Conservation (phyloP, 1,140 invertebrate species). For the Acromyrmex charruanus region DNA sequence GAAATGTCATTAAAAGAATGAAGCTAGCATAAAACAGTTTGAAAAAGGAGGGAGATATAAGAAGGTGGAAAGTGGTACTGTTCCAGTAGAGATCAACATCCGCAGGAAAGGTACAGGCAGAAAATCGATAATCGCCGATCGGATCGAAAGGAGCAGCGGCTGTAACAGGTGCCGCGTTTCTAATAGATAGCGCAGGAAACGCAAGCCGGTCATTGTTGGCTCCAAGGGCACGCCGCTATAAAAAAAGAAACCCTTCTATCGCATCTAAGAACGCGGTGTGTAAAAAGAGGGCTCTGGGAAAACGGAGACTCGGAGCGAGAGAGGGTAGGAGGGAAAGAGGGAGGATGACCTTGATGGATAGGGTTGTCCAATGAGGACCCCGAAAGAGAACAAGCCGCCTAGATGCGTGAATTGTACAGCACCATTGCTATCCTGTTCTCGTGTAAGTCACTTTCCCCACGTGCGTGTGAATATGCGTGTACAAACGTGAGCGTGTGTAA, state of each 20-base stretch:
- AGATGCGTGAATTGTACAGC: constrained; percentile 51
- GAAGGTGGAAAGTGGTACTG: neutral
- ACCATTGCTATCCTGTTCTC: neutral
- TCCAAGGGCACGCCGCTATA: constrained; percentile 70
- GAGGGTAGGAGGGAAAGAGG: neutral
- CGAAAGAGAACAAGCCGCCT: constrained; percentile 25
- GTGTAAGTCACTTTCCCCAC: constrained; percentile 40
- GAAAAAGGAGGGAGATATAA: neutral
- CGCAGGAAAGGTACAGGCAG: neutral
- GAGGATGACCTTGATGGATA: no score
- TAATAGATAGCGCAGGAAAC: constrained; percentile 69
- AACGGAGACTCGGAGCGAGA: constrained; percentile 23
- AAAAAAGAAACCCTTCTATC: constrained; percentile 77
- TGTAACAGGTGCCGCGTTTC: constrained; percentile 76
- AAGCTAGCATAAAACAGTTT: neutral
- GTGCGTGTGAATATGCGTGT: neutral
- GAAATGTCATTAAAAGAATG: neutral
- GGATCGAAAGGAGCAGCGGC: constrained; percentile 72
- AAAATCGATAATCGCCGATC: constrained; percentile 63
- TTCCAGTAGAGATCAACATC: neutral
- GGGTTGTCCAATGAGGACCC: constrained; percentile 34
- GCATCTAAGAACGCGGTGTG: constrained; percentile 46
- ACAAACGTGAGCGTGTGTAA: neutral
- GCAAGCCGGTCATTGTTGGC: constrained; percentile 70
- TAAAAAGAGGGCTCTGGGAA: constrained; percentile 32